phyloP scores from a whole-genome alignment of 2,888 invertebrate genomes.

The Blastobasis lacticolella region DNA sequence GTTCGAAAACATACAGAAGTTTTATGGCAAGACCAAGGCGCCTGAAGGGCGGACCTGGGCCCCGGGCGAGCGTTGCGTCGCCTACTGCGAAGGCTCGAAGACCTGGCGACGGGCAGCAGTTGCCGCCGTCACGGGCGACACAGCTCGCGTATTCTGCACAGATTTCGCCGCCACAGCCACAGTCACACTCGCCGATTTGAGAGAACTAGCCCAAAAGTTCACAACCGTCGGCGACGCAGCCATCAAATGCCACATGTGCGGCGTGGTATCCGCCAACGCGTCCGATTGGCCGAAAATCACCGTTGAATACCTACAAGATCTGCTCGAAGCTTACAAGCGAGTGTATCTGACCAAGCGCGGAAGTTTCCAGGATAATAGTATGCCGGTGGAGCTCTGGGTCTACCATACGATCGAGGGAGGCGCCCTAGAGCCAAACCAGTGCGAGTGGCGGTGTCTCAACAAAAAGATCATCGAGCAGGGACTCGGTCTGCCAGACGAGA shows the following conservation, averaged over 20 bases:
- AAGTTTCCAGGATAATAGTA: slow-evolving; percentile 56
- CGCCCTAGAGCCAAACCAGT: slow-evolving; percentile 77
- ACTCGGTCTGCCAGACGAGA: slow-evolving; percentile 65
- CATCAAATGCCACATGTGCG: slow-evolving; percentile 79
- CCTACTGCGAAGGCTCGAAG: slow-evolving; percentile 56
- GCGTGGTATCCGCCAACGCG: slow-evolving; percentile 80
- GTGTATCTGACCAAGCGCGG: slow-evolving; percentile 73
- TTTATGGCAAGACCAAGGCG: slow-evolving; percentile 47
- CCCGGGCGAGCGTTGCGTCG: slow-evolving; percentile 64
- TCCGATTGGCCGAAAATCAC: slow-evolving; percentile 78
- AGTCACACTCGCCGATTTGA: slow-evolving; percentile 58
- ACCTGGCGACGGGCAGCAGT: slow-evolving; percentile 78
- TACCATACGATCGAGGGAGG: slow-evolving; percentile 74
- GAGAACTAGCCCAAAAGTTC: slow-evolving; percentile 67
- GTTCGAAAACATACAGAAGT: slow-evolving; percentile 69
- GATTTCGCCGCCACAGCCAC: slow-evolving; percentile 77
- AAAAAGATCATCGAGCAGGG: slow-evolving; percentile 78
- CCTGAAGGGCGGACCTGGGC: slow-evolving; percentile 53
- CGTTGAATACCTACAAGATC: slow-evolving; percentile 73
- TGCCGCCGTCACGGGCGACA: slow-evolving; percentile 43
- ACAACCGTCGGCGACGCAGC: slow-evolving; percentile 70
- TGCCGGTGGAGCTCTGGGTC: slow-evolving; percentile 79
- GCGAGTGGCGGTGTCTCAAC: slow-evolving; percentile 79
- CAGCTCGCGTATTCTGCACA: slow-evolving; percentile 74
- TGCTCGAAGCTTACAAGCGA: slow-evolving; percentile 63